Conservation (phyloP, 2,797 vertebrate genomes). For the Parambassis ranga region DNA sequence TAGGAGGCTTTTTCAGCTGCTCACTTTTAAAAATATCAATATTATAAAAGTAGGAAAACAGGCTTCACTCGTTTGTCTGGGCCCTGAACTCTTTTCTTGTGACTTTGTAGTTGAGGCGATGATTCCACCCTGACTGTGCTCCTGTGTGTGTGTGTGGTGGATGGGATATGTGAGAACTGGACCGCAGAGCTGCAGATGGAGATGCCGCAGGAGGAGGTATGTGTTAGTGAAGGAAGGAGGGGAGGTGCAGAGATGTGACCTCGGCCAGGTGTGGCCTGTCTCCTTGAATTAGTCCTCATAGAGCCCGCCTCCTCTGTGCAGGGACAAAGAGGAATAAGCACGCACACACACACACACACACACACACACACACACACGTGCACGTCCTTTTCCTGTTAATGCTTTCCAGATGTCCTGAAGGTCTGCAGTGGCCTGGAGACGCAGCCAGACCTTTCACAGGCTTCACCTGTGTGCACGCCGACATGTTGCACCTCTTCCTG, state of each 20-base stretch:
- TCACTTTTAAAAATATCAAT: no score
- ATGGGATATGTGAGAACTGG: slow-evolving; percentile 33
- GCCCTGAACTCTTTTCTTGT: slow-evolving; percentile 2
- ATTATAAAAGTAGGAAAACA: no score
- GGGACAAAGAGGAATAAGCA: background rate
- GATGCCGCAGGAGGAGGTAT: slow-evolving; percentile 46
- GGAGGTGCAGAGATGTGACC: slow-evolving; percentile 33
- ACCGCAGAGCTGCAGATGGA: slow-evolving; percentile 52
- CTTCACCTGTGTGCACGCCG: no score
- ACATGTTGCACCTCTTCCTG: no score
- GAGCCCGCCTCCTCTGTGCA: background rate
- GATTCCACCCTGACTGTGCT: background rate
- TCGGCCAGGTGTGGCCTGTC: slow-evolving; percentile 58
- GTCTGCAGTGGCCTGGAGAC: background rate
- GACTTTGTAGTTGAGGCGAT: slow-evolving; percentile 20
- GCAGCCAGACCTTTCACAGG: no score
- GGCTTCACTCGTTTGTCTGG: no score
- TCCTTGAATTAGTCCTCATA: slow-evolving; percentile 47
- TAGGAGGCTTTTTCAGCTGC: no score
- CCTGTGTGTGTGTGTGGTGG: slow-evolving; percentile 8
- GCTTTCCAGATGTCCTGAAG: background rate
- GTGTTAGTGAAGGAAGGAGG: slow-evolving; percentile 22
- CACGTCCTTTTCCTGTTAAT: slow-evolving; percentile 5
- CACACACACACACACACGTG: background rate
- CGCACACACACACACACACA: background rate